phyloP scores from a whole-genome alignment of 2,113 vertebrate genomes.

The Sinocyclocheilus maitianheensis region DNA sequence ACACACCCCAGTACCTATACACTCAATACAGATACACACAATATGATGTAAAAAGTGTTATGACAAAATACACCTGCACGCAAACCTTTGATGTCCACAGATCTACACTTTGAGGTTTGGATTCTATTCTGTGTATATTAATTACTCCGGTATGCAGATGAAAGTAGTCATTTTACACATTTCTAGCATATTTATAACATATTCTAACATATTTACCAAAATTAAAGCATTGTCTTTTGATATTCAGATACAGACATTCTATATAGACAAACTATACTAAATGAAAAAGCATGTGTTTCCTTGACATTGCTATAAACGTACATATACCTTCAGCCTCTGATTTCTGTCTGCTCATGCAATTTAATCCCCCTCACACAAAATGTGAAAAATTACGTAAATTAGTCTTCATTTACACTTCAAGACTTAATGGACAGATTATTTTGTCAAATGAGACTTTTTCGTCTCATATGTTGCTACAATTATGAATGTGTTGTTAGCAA shows the following conservation, averaged over 20 bases:
- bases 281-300: not conserved
- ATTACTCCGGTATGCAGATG: too few species aligned
- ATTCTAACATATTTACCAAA: not conserved
- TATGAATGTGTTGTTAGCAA: too few species aligned
- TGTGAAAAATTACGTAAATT: not conserved
- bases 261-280: too few species aligned
- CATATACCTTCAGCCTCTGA: not conserved
- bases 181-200: not conserved
- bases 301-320: not conserved
- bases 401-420: not conserved
- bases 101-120: not conserved
- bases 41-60: not conserved
- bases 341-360: not conserved
- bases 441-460: too few species aligned
- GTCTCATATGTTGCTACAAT: too few species aligned
- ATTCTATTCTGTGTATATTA: not conserved
- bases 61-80: not conserved
- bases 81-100: not conserved
- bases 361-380: not conserved
- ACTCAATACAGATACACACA: conserved; percentile 28
- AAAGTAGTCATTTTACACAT: not conserved
- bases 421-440: not conserved
- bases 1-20: not conserved
- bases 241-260: not conserved
- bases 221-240: not conserved